Conservation (phyloP, 92 coral and sea anemone genomes). For the Umimayanthus chanpuru region DNA sequence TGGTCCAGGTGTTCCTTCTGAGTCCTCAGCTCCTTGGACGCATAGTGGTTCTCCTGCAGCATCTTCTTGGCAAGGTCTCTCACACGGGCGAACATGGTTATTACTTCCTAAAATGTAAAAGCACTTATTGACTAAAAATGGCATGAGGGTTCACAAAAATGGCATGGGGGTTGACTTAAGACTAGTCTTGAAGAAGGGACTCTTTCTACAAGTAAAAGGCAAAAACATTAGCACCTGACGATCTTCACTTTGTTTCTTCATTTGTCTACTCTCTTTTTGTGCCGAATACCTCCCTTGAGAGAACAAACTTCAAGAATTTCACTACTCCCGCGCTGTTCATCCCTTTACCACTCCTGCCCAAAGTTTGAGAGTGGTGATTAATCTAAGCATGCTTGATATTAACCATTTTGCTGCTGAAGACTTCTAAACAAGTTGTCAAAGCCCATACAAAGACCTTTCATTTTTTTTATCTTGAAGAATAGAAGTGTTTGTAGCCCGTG, state of each 20-base stretch:
- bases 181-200: background rate
- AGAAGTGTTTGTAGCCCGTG: too few relatives aligned
- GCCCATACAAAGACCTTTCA: too few relatives aligned
- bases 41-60: constrained; percentile 91
- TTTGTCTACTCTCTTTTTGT: too few relatives aligned
- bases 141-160: background rate
- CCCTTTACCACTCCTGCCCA: background rate
- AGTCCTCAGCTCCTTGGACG: constrained; percentile 67
- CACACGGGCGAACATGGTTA: constrained; percentile 78
- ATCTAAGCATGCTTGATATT: too few relatives aligned
- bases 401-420: too few relatives aligned
- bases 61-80: constrained; percentile 91
- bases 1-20: constrained; percentile 77
- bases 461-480: too few relatives aligned
- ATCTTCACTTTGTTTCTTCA: too few relatives aligned
- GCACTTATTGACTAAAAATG: background rate
- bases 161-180: background rate
- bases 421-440: too few relatives aligned
- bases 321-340: background rate
- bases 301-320: too few relatives aligned
- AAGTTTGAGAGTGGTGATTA: too few relatives aligned
- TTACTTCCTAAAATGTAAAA: constrained; percentile 64
- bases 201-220: background rate
- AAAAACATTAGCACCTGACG: background rate
- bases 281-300: too few relatives aligned